A percentile compares a stretch with the other conserved stretches of the same genome.
These are phyloP conservation scores for Agapornis canus DNA, from an alignment of 2,797 vertebrate species.

Conservation along the genomic window DNA sequence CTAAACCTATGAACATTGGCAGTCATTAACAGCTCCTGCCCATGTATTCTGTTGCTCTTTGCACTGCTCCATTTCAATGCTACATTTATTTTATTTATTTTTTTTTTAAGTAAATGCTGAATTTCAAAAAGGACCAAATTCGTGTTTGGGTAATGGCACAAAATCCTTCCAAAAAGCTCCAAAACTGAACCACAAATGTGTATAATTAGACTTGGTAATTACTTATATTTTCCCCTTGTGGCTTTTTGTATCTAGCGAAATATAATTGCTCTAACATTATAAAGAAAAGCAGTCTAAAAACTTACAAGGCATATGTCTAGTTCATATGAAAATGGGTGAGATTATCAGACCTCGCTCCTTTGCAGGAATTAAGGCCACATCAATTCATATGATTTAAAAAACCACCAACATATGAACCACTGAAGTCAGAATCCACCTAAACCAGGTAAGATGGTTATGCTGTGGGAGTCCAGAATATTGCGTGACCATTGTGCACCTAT, in stretches of 20 bases:
- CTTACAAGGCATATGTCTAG: not conserved
- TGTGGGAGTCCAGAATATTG: not conserved
- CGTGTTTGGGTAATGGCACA: not conserved
- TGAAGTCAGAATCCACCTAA: not conserved
- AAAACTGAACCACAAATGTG: not conserved
- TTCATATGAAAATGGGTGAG: not conserved
- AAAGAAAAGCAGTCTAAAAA: not conserved
- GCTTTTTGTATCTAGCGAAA: constrained; percentile 11
- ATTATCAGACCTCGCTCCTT: not conserved
- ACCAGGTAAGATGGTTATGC: fast-evolving
- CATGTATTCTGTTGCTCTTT: not conserved
- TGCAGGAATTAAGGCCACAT: not conserved
- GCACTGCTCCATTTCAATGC: not conserved
- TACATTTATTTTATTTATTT: not conserved
- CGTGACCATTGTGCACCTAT: not conserved
- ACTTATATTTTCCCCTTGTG: constrained; percentile 24
- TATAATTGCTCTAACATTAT: constrained; percentile 11
- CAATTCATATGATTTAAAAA: not conserved
- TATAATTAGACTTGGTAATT: constrained; percentile 33
- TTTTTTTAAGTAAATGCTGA: not conserved
- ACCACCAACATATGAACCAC: not conserved
- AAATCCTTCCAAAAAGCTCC: not conserved
- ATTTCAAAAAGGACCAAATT: constrained; percentile 1
- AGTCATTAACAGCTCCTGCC: not conserved
- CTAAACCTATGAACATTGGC: not conserved